A percentile compares a stretch with the other conserved stretches of the same genome.
These are phyloP conservation scores for Gymnopithys bicolor DNA, from an alignment of 2,797 vertebrate species.

Conservation along the genomic window DNA sequence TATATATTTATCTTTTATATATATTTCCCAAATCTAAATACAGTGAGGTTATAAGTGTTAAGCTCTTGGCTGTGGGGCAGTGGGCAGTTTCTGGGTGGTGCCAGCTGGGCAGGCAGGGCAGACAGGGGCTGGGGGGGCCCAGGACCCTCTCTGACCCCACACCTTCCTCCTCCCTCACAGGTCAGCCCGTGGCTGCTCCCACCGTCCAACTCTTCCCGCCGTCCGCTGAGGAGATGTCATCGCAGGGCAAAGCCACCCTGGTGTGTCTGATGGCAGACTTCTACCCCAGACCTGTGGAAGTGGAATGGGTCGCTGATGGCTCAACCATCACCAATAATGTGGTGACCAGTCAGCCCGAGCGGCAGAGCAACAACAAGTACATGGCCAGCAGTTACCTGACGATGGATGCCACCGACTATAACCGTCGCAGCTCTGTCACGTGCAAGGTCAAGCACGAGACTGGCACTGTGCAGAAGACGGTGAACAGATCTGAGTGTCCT, in stretches of 20 bases:
- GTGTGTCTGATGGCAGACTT: constrained; percentile 49
- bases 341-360: not conserved
- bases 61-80: not conserved
- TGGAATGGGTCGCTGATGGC: constrained; percentile 49
- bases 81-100: not conserved
- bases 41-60: accelerated
- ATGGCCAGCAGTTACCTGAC: constrained; percentile 69
- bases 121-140: not conserved
- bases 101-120: not conserved
- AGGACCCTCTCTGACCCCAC: not conserved
- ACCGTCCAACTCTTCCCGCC: constrained; percentile 33
- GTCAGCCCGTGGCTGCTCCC: not conserved
- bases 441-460: constrained; percentile 62
- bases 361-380: constrained; percentile 53
- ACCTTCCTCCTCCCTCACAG: accelerated
- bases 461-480: not conserved
- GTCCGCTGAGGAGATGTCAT: accelerated
- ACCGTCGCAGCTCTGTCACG: not conserved
- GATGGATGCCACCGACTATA: not conserved
- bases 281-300: accelerated
- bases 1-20: not conserved
- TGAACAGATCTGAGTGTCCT: not conserved
- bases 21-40: not conserved
- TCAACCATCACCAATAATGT: accelerated
- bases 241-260: not conserved